Evolutionary conservation across 2,888 invertebrate species (phyloP).

Genomic region (Idaea straminata): DNA sequence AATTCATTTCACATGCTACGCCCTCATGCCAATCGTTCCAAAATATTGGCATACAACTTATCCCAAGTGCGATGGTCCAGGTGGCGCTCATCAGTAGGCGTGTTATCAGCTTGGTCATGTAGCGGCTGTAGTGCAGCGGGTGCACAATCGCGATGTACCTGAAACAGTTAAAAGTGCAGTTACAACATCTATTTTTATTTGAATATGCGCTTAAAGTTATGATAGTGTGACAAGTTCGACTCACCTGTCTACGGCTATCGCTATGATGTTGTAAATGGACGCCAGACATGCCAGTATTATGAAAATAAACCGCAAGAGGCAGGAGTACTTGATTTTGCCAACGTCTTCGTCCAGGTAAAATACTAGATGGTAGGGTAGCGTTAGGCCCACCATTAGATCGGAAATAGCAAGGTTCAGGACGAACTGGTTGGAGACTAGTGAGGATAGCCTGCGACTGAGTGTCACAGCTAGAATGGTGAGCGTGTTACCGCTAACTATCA

Average conservation of each 20-base stretch:
- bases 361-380: slow-evolving; percentile 88
- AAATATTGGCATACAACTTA: slow-evolving; percentile 86
- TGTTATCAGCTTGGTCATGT: slow-evolving; percentile 86
- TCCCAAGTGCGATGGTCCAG: slow-evolving; percentile 83
- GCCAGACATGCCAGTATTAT: slow-evolving; percentile 88
- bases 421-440: slow-evolving; percentile 87
- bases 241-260: slow-evolving; percentile 87
- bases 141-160: slow-evolving; percentile 89
- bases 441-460: slow-evolving; percentile 84
- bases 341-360: slow-evolving; percentile 84
- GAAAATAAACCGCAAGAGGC: slow-evolving; percentile 86
- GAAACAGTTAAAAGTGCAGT: slow-evolving; percentile 28
- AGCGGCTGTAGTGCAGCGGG: slow-evolving; percentile 87
- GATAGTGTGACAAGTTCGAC: slow-evolving; percentile 22
- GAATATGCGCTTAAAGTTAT: neutral
- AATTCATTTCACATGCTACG: slow-evolving; percentile 84
- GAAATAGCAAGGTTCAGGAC: slow-evolving; percentile 89
- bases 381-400: slow-evolving; percentile 88
- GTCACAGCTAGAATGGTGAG: slow-evolving; percentile 88
- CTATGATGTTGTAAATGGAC: slow-evolving; percentile 88
- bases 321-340: slow-evolving; percentile 81
- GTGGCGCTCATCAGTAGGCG: slow-evolving; percentile 82
- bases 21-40: slow-evolving; percentile 88
- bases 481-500: slow-evolving; percentile 86
- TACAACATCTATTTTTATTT: neutral